A percentile compares a stretch with the other conserved stretches of the same genome.
phyloP scores from a whole-genome alignment of 2,797 vertebrate species.

The Pyrrhura leucotis region DNA sequence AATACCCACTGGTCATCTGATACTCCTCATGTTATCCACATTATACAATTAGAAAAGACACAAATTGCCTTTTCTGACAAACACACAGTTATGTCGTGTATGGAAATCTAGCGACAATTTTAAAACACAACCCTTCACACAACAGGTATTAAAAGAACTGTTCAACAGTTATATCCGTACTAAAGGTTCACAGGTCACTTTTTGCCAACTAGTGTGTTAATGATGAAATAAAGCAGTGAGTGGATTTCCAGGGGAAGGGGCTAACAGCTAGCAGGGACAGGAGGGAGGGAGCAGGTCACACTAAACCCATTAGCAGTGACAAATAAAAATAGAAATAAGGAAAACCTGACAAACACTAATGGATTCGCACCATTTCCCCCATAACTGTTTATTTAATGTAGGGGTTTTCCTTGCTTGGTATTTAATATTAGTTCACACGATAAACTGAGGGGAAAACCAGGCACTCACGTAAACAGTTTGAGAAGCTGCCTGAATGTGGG shows the following conservation, averaged over 20 bases:
- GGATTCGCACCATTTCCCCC: neutral
- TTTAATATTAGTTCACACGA: neutral
- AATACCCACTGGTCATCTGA: neutral
- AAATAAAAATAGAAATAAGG: slow-evolving; percentile 27
- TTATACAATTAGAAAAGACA: neutral
- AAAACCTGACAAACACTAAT: slow-evolving; percentile 34
- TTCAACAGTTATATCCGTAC: neutral
- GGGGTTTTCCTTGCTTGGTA: neutral
- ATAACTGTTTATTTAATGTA: neutral
- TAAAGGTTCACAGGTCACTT: neutral
- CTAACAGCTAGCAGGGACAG: neutral
- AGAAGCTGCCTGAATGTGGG: neutral
- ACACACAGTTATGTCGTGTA: neutral
- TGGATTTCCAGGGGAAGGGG: slow-evolving; percentile 25
- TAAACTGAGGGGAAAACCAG: neutral
- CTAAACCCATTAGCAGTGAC: slow-evolving; percentile 34
- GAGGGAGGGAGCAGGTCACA: neutral
- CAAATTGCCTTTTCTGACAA: neutral
- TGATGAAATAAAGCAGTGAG: neutral
- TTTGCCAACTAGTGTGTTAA: neutral
- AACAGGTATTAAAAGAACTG: neutral
- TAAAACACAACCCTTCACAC: neutral
- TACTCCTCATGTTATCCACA: neutral
- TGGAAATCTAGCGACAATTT: neutral
- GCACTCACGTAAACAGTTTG: neutral